Evolutionary conservation across 2,797 vertebrate species (phyloP).

Genomic region (Propithecus perrieri): DNA sequence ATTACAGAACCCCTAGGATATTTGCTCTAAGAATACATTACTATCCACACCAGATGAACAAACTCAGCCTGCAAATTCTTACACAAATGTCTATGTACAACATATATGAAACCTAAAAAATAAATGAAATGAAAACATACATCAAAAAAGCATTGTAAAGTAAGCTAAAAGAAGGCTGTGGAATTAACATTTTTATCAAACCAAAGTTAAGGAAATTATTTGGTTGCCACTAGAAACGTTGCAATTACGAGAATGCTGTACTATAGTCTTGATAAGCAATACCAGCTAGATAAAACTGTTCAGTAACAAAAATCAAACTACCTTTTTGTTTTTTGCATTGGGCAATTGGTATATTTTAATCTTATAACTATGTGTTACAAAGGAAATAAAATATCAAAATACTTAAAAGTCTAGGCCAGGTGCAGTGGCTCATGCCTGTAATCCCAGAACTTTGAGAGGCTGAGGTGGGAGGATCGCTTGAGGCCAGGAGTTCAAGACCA

Average conservation of each 20-base stretch:
- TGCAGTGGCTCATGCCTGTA: not conserved
- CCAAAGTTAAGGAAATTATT: not conserved
- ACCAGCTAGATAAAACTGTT: not conserved
- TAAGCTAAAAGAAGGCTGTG: not conserved
- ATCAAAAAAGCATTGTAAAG: not conserved
- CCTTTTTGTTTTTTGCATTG: not conserved
- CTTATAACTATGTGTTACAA: not conserved
- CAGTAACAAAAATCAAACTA: not conserved
- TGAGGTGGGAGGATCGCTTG: not conserved
- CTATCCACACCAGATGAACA: not conserved
- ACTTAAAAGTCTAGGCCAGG: not conserved
- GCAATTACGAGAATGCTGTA: not conserved
- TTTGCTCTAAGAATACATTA: not conserved
- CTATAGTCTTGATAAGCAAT: not conserved
- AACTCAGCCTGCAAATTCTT: not conserved
- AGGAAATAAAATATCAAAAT: not conserved
- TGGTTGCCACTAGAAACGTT: not conserved
- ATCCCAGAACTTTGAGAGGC: not conserved
- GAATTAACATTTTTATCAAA: not conserved
- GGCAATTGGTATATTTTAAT: not conserved
- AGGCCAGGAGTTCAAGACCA: not conserved
- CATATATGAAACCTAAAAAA: not conserved
- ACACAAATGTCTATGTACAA: not conserved
- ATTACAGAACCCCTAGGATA: not conserved
- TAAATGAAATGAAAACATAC: not conserved